Evolutionary conservation across 37 sponge, comb jelly and placozoan genomes (phyloP), one percentile per base, ranked within the genome.

Genomic region (Geodia barretti): DNA sequence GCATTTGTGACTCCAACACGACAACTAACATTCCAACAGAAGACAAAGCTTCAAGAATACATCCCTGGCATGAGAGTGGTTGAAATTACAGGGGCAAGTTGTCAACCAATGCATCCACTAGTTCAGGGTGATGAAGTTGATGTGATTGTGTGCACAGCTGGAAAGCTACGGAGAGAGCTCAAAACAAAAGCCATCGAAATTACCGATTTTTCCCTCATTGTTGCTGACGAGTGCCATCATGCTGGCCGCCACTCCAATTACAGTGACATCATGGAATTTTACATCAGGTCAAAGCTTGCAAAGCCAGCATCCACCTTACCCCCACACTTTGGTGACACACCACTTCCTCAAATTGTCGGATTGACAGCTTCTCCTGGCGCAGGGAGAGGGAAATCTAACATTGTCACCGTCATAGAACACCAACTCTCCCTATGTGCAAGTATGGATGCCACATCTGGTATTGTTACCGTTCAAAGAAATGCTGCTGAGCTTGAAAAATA

Each of bases 201-300:
- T 1, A 68, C 70, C 0, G 76, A 81, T 41, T 41, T 94, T 23
- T 81, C 85, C 76, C 79, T 97, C 8, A 72, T 97, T 2, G 77
- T 97, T 41, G 20, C 91, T n/a, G 97, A 97, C 54, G 97, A 97
- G 70, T 97, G 97, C 76, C 97, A 97, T 67, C 84, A 94, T 63
- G 84, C 90, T 3, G 73, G 70, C 30, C 74, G 82, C 9, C 83
- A 81, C 42, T 60, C 86, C 64, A 60, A 84, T 42, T 83, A 94
- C 78, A 82, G 79, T 28, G 69, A 74, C 20, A 63, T 91, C 25
- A 87, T 91, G 87, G 70, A 74, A 40, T n/a, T 68, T 60, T 91
- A 91, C 41, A 64, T 91, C 20, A 41, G 58, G 41, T 67, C 83
- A 41, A 91, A 91, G 68, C 70, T 85, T 62, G 54, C 14, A 47